phyloP scores from a whole-genome alignment of 2,113 vertebrate genomes.

The Hylia prasina region DNA sequence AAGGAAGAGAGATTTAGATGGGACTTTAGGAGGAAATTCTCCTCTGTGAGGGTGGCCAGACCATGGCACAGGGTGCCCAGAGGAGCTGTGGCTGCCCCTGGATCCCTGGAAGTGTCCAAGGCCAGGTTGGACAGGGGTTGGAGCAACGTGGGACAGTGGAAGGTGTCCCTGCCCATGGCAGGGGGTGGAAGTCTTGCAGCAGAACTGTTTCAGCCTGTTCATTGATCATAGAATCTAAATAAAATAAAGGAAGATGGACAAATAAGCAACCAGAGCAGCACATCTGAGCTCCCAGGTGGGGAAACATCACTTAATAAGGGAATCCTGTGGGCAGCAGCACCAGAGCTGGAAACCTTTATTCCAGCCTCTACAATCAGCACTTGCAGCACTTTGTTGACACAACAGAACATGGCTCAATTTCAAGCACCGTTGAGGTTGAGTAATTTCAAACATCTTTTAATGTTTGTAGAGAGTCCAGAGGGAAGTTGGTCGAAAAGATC shows the following conservation, averaged over 20 bases:
- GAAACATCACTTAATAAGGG: neutral
- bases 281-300: neutral
- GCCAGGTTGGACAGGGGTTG: accelerated
- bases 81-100: neutral
- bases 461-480: constrained; percentile 38
- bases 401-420: constrained; percentile 44
- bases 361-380: neutral
- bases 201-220: neutral
- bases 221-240: neutral
- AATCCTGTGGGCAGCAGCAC: constrained; percentile 22
- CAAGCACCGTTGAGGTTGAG: constrained; percentile 30
- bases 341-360: constrained; percentile 3
- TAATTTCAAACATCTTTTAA: constrained; percentile 61
- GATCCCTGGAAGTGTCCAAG: neutral
- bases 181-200: neutral
- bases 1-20: neutral
- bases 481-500: constrained; percentile 7
- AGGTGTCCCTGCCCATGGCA: neutral
- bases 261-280: neutral
- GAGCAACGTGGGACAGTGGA: accelerated
- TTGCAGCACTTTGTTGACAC: constrained; percentile 37
- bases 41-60: accelerated
- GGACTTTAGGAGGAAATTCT: neutral
- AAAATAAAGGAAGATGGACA: neutral
- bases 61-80: neutral